phyloP scores from a whole-genome alignment of 2,888 invertebrate species.

The Ypsolopha scabrella region DNA sequence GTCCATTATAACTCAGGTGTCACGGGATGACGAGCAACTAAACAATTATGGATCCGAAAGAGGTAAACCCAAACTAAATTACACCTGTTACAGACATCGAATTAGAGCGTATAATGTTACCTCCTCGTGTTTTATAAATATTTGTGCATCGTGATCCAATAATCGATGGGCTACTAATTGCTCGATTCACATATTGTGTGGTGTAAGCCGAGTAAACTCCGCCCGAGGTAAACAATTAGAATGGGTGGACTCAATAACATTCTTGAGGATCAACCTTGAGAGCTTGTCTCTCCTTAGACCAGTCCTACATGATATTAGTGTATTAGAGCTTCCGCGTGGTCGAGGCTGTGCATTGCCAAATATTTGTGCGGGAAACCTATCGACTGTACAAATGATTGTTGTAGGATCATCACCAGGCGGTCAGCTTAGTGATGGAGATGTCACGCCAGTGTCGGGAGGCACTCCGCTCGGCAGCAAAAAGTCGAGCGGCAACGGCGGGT shows the following conservation, averaged over 20 bases:
- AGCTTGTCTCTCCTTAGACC: constrained; percentile 31
- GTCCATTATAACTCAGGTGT: constrained; percentile 99
- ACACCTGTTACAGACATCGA: constrained; percentile 66
- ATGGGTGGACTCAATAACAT: constrained; percentile 56
- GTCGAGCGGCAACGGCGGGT: constrained; percentile 72
- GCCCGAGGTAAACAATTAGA: constrained; percentile 58
- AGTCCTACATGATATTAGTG: constrained; percentile 22
- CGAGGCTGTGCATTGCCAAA: constrained; percentile 15
- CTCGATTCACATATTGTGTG: constrained; percentile 17
- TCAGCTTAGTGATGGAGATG: constrained; percentile 66
- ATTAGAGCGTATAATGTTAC: constrained; percentile 66
- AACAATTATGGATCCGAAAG: constrained; percentile 93
- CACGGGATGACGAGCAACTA: constrained; percentile 96
- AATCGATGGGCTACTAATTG: constrained; percentile 26
- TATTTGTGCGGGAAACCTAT: constrained; percentile 12
- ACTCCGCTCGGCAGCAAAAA: constrained; percentile 57
- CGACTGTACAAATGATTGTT: constrained; percentile 36
- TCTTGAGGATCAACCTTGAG: constrained; percentile 53
- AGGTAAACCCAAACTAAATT: constrained; percentile 78
- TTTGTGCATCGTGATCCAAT: constrained; percentile 39
- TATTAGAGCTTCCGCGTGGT: constrained; percentile 18
- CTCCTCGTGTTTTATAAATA: constrained; percentile 47
- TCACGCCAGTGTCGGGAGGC: constrained; percentile 62
- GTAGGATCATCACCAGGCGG: constrained; percentile 69
- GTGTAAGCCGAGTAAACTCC: constrained; percentile 31